Conservation (phyloP, 92 coral and sea anemone species). For the Diadumene lineata region DNA sequence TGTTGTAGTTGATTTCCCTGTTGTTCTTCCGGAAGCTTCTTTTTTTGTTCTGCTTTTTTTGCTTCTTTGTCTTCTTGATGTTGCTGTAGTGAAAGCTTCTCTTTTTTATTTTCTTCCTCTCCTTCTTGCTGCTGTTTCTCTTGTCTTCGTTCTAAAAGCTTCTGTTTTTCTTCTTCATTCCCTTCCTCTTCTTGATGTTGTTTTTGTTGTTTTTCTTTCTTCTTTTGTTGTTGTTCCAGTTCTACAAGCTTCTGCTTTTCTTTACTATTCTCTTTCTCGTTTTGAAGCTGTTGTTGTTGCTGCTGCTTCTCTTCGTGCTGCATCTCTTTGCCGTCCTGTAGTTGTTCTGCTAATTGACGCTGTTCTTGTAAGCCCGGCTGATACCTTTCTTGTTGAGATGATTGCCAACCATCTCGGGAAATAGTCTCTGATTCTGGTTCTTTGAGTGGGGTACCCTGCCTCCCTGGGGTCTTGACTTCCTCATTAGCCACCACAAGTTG, state of each 20-base stretch:
- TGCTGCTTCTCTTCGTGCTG: not conserved
- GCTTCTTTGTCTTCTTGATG: not conserved
- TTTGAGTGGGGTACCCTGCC: too few species aligned
- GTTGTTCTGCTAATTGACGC: too few species aligned
- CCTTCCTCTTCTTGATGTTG: not conserved
- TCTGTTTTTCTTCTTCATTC: not conserved
- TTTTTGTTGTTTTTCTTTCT: too few species aligned
- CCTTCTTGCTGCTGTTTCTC: not conserved
- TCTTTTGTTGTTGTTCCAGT: not conserved
- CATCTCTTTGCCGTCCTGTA: not conserved
- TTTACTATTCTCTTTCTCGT: too few species aligned
- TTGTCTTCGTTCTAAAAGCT: not conserved
- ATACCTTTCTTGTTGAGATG: too few species aligned
- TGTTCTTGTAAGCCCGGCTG: too few species aligned
- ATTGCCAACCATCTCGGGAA: too few species aligned
- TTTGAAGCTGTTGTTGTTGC: conserved; percentile 6
- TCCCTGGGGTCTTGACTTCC: too few species aligned
- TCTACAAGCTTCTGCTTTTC: not conserved
- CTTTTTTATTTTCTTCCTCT: not conserved
- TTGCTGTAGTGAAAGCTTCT: not conserved
- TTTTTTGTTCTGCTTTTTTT: too few species aligned
- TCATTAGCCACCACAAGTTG: too few species aligned
- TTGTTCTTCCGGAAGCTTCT: too few species aligned
- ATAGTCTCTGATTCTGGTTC: too few species aligned
- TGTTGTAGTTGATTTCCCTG: not conserved